phyloP scores from a whole-genome alignment of 2,888 invertebrate genomes.

The Omphaloscelis lunosa region DNA sequence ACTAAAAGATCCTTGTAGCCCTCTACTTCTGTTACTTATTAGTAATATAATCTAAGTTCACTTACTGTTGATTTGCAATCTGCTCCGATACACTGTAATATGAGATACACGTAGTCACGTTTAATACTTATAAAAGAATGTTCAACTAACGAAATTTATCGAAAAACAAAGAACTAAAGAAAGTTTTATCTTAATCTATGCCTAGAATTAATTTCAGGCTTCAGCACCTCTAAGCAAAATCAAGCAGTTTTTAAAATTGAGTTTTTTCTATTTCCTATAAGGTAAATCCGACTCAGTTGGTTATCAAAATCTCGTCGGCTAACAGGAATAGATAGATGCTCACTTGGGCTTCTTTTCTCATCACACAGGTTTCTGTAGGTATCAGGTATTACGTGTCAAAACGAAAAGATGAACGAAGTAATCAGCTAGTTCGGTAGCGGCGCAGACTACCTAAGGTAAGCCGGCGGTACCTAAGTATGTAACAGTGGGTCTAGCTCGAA shows the following conservation, averaged over 20 bases:
- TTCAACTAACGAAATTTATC: not conserved
- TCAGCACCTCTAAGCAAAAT: not conserved
- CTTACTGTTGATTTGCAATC: constrained; percentile 47
- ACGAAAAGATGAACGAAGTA: not conserved
- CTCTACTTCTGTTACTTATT: not conserved
- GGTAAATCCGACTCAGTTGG: not conserved
- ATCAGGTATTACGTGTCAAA: not conserved
- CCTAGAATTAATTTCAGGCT: not conserved
- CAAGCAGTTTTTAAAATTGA: not conserved
- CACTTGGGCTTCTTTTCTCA: not conserved
- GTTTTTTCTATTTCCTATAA: not conserved
- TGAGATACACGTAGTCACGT: not conserved
- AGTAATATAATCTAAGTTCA: constrained; percentile 1
- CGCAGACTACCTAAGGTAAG: not conserved
- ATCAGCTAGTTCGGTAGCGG: not conserved
- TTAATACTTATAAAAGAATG: not conserved
- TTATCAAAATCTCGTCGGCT: not conserved
- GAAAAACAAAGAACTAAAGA: not conserved
- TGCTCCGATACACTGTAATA: constrained; percentile 50
- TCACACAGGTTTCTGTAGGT: not conserved
- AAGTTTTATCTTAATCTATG: not conserved
- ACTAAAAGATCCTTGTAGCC: too few species aligned
- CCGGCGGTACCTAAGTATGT: not conserved
- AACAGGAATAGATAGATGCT: not conserved
- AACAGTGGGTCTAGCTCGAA: not conserved